Conservation (phyloP, 2,797 vertebrate species). For the Typhlichthys subterraneus region DNA sequence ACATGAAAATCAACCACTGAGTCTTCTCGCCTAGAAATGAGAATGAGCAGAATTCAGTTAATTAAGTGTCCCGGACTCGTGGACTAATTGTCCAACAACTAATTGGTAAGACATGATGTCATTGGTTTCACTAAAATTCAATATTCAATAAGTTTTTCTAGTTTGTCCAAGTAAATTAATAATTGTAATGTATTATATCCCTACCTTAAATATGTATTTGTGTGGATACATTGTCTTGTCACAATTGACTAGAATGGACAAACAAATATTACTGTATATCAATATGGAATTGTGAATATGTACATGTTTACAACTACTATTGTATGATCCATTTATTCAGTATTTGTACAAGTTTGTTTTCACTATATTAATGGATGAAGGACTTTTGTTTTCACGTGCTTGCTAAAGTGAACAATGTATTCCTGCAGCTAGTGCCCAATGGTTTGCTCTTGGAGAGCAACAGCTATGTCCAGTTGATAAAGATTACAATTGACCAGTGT, state of each 20-base stretch:
- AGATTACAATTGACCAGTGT: conserved; percentile 43
- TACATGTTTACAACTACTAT: conserved; percentile 70
- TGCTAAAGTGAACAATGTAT: conserved; percentile 53
- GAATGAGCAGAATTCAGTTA: conserved; percentile 57
- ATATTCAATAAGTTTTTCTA: conserved; percentile 30
- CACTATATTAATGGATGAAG: conserved; percentile 59
- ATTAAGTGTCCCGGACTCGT: background rate
- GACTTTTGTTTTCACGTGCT: conserved; percentile 46
- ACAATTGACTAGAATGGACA: conserved; percentile 19
- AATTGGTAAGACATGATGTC: background rate
- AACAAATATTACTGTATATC: conserved; percentile 24
- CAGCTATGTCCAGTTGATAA: conserved; percentile 24
- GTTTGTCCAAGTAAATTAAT: conserved; percentile 51
- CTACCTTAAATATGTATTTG: conserved; percentile 40
- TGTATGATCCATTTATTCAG: conserved; percentile 73
- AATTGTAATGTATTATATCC: conserved; percentile 38
- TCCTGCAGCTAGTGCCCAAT: conserved; percentile 39
- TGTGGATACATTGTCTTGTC: conserved; percentile 22
- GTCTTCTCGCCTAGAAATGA: conserved; percentile 89
- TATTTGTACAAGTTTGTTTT: conserved; percentile 79
- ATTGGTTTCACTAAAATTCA: no score
- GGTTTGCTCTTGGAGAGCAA: conserved; percentile 38
- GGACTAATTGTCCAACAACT: no score
- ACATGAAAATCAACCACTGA: conserved; percentile 50
- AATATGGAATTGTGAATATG: conserved; percentile 77